A percentile compares a stretch with the other conserved stretches of the same genome.
Evolutionary conservation across 2,797 vertebrate genomes (phyloP).

Genomic region (Hipposideros larvatus): DNA sequence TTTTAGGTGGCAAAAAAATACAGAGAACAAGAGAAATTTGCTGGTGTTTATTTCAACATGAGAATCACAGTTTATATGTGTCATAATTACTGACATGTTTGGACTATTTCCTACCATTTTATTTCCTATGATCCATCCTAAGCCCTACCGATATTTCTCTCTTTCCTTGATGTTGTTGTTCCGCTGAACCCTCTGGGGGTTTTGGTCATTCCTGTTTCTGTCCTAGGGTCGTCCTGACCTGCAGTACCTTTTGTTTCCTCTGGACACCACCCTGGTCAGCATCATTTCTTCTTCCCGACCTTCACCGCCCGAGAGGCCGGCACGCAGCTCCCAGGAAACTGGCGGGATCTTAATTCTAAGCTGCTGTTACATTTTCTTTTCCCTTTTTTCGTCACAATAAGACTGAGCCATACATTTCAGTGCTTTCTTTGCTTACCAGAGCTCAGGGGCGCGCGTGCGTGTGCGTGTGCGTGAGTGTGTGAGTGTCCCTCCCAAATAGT

Average conservation of each 20-base stretch:
- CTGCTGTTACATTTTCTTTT: not conserved
- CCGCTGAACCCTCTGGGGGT: rapidly evolving
- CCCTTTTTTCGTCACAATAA: rapidly evolving
- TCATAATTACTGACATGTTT: rapidly evolving
- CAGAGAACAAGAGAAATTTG: not conserved
- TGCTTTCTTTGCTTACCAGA: not conserved
- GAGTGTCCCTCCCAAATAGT: too few relatives aligned
- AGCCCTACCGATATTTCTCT: rapidly evolving
- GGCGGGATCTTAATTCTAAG: too few relatives aligned
- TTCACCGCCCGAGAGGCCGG: not conserved
- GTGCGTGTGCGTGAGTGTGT: rapidly evolving
- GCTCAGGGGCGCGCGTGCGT: not conserved
- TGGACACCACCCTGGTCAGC: not conserved
- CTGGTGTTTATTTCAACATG: not conserved
- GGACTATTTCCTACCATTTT: rapidly evolving
- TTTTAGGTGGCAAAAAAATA: not conserved
- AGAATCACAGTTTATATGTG: not conserved
- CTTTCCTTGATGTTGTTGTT: not conserved
- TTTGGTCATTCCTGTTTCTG: not conserved
- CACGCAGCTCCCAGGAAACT: too few relatives aligned
- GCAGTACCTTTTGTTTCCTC: not conserved
- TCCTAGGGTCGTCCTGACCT: not conserved
- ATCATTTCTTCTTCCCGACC: not conserved
- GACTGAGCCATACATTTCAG: not conserved
- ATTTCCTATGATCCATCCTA: too few relatives aligned